Conservation (phyloP, 2,797 vertebrate species). For the Taenioides sp. region DNA sequence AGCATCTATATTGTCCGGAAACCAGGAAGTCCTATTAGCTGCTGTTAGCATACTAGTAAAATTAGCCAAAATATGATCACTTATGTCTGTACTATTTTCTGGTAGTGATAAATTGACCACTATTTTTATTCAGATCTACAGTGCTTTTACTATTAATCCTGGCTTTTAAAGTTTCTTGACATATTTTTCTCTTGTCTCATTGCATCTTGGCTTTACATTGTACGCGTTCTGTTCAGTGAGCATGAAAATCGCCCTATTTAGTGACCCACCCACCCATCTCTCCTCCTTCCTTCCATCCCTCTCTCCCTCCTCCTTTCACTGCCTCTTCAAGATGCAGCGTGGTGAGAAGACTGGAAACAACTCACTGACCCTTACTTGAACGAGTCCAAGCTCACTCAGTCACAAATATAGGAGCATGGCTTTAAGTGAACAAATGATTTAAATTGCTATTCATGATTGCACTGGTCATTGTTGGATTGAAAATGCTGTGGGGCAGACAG, state of each 20-base stretch:
- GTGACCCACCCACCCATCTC: conserved; percentile 28
- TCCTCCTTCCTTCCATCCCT: neutral
- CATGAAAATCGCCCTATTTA: conserved; percentile 78
- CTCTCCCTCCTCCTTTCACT: neutral
- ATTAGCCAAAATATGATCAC: too few species aligned
- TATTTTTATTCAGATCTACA: too few species aligned
- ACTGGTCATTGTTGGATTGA: conserved; percentile 17
- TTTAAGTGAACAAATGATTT: conserved; percentile 49
- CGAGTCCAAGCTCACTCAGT: conserved; percentile 13
- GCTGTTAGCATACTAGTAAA: too few species aligned
- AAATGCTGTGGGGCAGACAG: conserved; percentile 33
- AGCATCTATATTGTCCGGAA: too few species aligned
- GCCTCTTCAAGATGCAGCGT: conserved; percentile 39
- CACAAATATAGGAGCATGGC: conserved; percentile 5
- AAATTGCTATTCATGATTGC: conserved; percentile 12
- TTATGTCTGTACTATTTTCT: too few species aligned
- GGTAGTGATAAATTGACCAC: too few species aligned
- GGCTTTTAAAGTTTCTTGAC: conserved; percentile 41
- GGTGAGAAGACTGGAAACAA: conserved; percentile 13
- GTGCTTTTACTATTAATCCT: neutral
- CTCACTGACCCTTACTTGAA: conserved; percentile 35
- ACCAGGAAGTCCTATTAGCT: too few species aligned
- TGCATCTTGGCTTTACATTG: conserved; percentile 55
- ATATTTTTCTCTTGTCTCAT: conserved; percentile 61
- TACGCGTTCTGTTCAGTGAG: conserved; percentile 65